A percentile compares a stretch with the other conserved stretches of the same genome.
These are phyloP conservation scores for Sphaerodactylus townsendi DNA, from an alignment of 2,113 vertebrate genomes.

Conservation along the genomic window DNA sequence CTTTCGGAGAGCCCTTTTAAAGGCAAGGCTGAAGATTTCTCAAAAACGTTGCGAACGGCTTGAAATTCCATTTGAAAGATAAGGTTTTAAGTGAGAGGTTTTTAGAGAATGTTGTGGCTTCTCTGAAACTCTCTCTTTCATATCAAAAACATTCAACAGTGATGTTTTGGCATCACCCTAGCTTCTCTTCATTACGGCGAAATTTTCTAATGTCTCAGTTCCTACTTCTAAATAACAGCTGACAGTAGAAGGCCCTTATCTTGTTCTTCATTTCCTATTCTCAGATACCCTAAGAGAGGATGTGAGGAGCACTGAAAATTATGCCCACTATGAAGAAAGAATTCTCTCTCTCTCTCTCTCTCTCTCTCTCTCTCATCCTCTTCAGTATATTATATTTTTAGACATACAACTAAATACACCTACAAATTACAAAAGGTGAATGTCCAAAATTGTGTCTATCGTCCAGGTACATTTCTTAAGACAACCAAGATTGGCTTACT, in stretches of 20 bases:
- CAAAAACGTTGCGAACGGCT: too few relatives aligned
- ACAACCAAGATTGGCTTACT: neutral
- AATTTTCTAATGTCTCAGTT: neutral
- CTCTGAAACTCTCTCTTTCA: too few relatives aligned
- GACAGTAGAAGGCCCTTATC: neutral
- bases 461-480: too few relatives aligned
- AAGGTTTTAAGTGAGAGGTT: too few relatives aligned
- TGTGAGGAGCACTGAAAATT: neutral
- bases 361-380: neutral
- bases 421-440: too few relatives aligned
- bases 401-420: neutral
- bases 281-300: neutral
- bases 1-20: too few relatives aligned
- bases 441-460: neutral
- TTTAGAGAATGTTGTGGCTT: too few relatives aligned
- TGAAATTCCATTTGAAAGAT: too few relatives aligned
- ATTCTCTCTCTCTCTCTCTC: neutral
- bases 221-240: neutral
- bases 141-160: too few relatives aligned
- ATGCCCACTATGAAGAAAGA: neutral
- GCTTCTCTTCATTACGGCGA: neutral
- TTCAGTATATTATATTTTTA: neutral
- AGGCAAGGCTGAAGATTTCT: too few relatives aligned
- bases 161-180: too few relatives aligned
- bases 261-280: constrained; percentile 15